Evolutionary conservation across 2,113 vertebrate species (phyloP), one percentile per base, ranked within the genome.

Genomic region (Eulemur macaco): DNA sequence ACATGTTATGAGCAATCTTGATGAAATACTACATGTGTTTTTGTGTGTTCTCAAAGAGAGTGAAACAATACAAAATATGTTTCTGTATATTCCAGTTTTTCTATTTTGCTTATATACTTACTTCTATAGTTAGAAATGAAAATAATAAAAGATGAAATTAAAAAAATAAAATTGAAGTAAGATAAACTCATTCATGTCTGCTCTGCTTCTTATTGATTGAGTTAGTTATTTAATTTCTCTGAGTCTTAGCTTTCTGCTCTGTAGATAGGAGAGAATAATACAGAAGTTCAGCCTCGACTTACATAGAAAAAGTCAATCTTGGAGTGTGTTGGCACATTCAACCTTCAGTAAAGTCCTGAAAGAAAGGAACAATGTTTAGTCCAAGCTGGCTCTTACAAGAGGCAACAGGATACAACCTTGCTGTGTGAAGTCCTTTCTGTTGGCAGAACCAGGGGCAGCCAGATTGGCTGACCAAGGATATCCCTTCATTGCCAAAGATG

Each of bases 331-430:
- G 83, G 74, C 10, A 69, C 37, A 37, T 71, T 96, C 69, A 96
- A 71, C 20, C 86, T 80, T 74, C 5, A 13, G 31, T 60, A 15
- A 64, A 84, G n/a, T 94, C 47, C 66, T 37, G 56, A 93, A 92
- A 92, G 80, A 92, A 86, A 37, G 29, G 68, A 20, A 81, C 73
- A 68, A 20, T 63, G 54, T 91, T 84, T 88, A 63, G 50, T 85
- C 31, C 34, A 74, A 74, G 60, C 63, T 89, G 63, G 69, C 56
- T 95, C 60, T 94, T 58, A 6, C 3, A 66, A 85, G 73, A 94
- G 77, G 71, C 81, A 94, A 86, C 58, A 88, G 83, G 78, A 91
- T 91, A 77, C 92, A 73, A 83, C 68, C 82, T 95, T 93, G 86
- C 54, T 64, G 64, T 1, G 15, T 20, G 77, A 91, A 94, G 85